Conservation (phyloP, 2,113 vertebrate species). For the Eubucco bourcierii region DNA sequence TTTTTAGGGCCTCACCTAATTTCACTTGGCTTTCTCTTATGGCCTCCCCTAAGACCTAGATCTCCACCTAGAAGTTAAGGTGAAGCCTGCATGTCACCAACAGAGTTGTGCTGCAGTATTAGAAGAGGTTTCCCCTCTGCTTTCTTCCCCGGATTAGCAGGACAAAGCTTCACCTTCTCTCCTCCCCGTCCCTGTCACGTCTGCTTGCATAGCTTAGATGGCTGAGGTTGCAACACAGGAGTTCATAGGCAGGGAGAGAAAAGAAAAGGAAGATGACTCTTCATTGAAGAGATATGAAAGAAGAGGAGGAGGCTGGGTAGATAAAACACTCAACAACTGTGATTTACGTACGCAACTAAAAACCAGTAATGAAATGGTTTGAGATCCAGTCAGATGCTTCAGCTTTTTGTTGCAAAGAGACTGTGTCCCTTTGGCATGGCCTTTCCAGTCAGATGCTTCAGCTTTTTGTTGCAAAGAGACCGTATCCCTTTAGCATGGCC, state of each 20-base stretch:
- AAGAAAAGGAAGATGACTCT: background rate
- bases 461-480: background rate
- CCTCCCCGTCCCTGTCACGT: background rate
- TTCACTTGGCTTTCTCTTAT: background rate
- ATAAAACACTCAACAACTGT: background rate
- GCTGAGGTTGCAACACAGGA: background rate
- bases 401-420: background rate
- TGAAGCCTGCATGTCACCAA: background rate
- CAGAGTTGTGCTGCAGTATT: background rate
- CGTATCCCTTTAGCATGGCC: background rate
- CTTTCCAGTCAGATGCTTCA: background rate
- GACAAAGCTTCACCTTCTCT: background rate
- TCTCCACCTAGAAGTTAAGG: background rate
- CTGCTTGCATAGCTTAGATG: accelerated
- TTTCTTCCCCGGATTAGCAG: background rate
- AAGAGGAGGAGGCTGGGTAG: background rate
- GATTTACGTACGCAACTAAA: background rate
- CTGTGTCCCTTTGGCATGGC: background rate
- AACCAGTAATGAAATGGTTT: background rate
- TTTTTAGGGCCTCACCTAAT: background rate
- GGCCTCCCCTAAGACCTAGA: background rate
- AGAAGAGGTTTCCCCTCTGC: background rate
- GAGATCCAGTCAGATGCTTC: background rate
- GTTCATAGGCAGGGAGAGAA: background rate
- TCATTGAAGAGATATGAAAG: background rate